A percentile compares a stretch with the other conserved stretches of the same genome.
Conservation (phyloP, 2,113 vertebrate genomes). For the Hystrix cristata region DNA sequence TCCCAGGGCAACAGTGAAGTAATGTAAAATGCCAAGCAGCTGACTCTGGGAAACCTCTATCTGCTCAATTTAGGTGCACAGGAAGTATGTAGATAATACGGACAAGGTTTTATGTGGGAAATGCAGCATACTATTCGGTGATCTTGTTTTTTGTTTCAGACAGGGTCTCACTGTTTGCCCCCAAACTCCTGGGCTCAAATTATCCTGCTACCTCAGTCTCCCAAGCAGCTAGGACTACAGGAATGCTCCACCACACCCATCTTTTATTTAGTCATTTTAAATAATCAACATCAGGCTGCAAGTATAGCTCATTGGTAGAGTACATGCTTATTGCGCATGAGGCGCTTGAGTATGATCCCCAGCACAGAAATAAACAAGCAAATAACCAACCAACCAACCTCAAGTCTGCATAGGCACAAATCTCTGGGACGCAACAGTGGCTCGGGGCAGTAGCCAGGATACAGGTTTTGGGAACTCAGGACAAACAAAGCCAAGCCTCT, state of each 20-base stretch:
- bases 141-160: not conserved
- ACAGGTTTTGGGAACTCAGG: not conserved
- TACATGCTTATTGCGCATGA: too few species aligned
- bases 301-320: not conserved
- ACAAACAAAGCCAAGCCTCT: not conserved
- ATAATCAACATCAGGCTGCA: not conserved
- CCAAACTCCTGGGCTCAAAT: not conserved
- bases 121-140: not conserved
- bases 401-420: not conserved
- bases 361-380: not conserved
- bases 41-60: not conserved
- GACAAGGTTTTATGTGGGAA: not conserved
- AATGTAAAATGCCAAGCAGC: not conserved
- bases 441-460: not conserved
- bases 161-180: not conserved
- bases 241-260: not conserved
- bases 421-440: not conserved
- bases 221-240: not conserved
- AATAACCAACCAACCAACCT: not conserved
- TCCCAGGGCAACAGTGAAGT: not conserved
- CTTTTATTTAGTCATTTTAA: not conserved
- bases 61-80: accelerated
- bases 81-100: not conserved
- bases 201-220: not conserved
- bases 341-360: not conserved